Base-by-base conservation (phyloP, 2,113 vertebrate genomes). In the Poecile atricapillus region DNA sequence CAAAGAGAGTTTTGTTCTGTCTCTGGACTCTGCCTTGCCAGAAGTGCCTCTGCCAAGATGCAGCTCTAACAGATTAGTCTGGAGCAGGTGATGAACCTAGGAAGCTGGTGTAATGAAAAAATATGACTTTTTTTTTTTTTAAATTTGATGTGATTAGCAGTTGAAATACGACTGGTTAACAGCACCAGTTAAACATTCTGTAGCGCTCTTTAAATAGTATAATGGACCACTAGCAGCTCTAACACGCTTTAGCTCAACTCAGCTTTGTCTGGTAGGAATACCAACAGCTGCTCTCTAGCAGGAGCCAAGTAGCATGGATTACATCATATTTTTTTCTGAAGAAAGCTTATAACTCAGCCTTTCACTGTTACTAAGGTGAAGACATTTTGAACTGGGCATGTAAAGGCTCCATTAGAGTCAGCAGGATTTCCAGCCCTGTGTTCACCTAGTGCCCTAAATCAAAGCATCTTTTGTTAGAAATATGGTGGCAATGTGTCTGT, bases 11-110 rank as follows among this genome's bases (percentile, higher is more conserved):
- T 95, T 84, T 94, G 74, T 58, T 74, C 78, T 84, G n/a, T 58
- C 50, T 87, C 58, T 91, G 84, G 83, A 31, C 41, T 49, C 56
- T 49, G 47, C 53, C 22, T 81, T 73, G 80, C 81, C 89, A 89
- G 81, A 94, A 35, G 41, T 27, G 50, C 21, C 31, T 91, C 69
- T 94, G 93, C 96, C 94, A 95, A 93, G 69, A 87, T 25, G 37
- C 60, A 89, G 56, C 46, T 94, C 94, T 93, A 91, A 94, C 62
- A 92, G 70, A 80, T 95, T 93, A 94, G 50, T 47, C 58, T 53
- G 50, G 44, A 87, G 53, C 77, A 90, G 85, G 50, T 5, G 10
- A 64, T 18, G 82, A 85, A 76, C 70, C 79, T 16, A 47, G 91
- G 65, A 62, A 84, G 22, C 33, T 39, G 24, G 41, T 69, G 53